A percentile compares a stretch with the other conserved stretches of the same genome.
Evolutionary conservation across 2,797 vertebrate genomes (phyloP).

Genomic region (Acanthopagrus latus): DNA sequence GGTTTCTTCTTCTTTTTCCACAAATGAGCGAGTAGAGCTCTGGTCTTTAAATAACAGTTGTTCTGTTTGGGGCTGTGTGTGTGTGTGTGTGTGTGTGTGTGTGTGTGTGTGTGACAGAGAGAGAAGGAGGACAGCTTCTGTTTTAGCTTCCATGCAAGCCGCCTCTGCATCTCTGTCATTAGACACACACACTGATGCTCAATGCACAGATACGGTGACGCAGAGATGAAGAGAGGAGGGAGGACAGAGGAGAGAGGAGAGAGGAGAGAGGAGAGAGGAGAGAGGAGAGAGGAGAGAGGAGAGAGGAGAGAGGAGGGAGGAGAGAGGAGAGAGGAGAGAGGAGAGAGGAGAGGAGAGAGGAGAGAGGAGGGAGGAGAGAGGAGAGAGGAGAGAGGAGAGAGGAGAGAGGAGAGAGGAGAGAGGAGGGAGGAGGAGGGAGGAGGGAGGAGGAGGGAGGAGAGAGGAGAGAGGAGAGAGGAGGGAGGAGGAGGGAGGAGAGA

Average conservation of each 20-base stretch:
- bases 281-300: constrained; percentile 18
- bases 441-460: constrained; percentile 49
- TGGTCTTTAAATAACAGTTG: constrained; percentile 87
- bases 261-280: constrained; percentile 8
- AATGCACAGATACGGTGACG: constrained; percentile 71
- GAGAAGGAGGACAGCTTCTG: constrained; percentile 68
- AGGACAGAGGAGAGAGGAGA: constrained; percentile 13
- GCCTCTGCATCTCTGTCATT: constrained; percentile 79
- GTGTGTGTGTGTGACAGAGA: background rate
- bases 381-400: constrained; percentile 36
- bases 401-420: constrained; percentile 44
- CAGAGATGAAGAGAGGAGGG: constrained; percentile 54
- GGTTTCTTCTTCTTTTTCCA: constrained; percentile 25
- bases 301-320: constrained; percentile 39
- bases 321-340: constrained; percentile 16
- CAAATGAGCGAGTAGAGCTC: constrained; percentile 85
- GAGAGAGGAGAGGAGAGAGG: background rate
- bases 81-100: constrained; percentile 36
- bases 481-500: constrained; percentile 24
- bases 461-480: constrained; percentile 42
- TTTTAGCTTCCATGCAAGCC: constrained; percentile 69
- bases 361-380: constrained; percentile 28
- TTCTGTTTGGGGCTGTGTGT: constrained; percentile 71
- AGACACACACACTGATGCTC: constrained; percentile 47
- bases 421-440: constrained; percentile 46